Evolutionary conservation across 2,797 vertebrate species (phyloP), one percentile per base, ranked within the genome.

Genomic region (Ctenopoma kingsleyae): DNA sequence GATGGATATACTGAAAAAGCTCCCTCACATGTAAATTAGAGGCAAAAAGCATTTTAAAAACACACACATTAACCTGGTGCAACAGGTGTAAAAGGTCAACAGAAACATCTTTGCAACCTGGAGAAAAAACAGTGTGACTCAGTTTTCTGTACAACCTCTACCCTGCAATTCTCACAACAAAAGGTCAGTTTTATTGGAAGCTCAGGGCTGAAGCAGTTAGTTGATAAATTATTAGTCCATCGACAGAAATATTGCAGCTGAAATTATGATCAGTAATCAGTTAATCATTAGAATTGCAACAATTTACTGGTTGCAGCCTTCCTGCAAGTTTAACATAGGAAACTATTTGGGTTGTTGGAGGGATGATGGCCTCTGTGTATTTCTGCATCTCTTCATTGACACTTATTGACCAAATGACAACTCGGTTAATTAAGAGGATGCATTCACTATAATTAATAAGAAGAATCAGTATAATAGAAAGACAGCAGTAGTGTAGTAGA

Each of bases 11-110:
- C 3, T 19, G 5, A 44, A 68, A 64, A 58, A 40, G 10, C 10
- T 22, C 8, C 3, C 36, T 43, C 44, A 25, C 2, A 41, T 48
- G 62, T 50, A 46, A 52, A 82, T 87, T 16, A 59, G 2, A 53
- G 9, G 57, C 6, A 30, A 32, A 23, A 64, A 32, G 3, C 5
- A 3, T 54, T 19, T 57, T 16, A 20, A 15, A 62, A 73, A 38
- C 1, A 11, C 23, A 11, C 23, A 46, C 43, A 11, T 51, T 17
- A 38, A 23, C 12, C 52, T 35, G 44, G 2, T 0, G 16, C 22
- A 25, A 44, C 3, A 80, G 7, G 12, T 40, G 44, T 46, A 38
- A 57, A 58, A 49, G 32, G 61, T 59, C 9, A 48, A 46, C 25
- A 32, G 19, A 70, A 65, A 67, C 38, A 16, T 61, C 7, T 57